phyloP scores from a whole-genome alignment of 1,140 invertebrate species.

The Macrosteles quadrilineatus region DNA sequence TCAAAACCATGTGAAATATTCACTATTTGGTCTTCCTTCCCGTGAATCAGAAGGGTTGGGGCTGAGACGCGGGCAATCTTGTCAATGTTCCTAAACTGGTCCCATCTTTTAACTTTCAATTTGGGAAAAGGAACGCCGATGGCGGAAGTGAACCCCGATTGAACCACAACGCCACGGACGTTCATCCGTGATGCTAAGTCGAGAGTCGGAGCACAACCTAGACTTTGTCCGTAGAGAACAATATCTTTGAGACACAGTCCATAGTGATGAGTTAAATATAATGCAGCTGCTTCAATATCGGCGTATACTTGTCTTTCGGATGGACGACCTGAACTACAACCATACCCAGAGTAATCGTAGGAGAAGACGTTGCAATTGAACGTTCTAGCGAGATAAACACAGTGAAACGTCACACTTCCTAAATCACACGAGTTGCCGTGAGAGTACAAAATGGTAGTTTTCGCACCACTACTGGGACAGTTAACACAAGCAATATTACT shows the following conservation, averaged over 20 bases:
- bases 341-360: constrained; percentile 75
- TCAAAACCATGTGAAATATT: constrained; percentile 71
- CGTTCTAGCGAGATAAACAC: constrained; percentile 64
- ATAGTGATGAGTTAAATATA: constrained; percentile 60
- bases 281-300: constrained; percentile 70
- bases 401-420: constrained; percentile 70
- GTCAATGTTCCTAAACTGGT: constrained; percentile 51
- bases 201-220: constrained; percentile 69
- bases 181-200: constrained; percentile 65
- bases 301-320: constrained; percentile 76
- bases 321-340: constrained; percentile 61
- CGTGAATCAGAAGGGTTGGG: constrained; percentile 72
- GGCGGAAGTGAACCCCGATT: constrained; percentile 37
- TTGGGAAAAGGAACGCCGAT: constrained; percentile 31
- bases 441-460: constrained; percentile 71
- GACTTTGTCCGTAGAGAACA: constrained; percentile 73
- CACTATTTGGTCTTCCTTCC: constrained; percentile 76
- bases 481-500: constrained; percentile 67
- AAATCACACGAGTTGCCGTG: constrained; percentile 71
- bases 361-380: constrained; percentile 75
- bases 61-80: constrained; percentile 70
- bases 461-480: constrained; percentile 56
- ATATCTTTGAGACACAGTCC: constrained; percentile 66
- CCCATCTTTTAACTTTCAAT: constrained; percentile 26
- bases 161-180: constrained; percentile 69